A percentile compares a stretch with the other conserved stretches of the same genome.
phyloP scores from a whole-genome alignment of 2,797 vertebrate genomes.

The Anisognathus igniventris region DNA sequence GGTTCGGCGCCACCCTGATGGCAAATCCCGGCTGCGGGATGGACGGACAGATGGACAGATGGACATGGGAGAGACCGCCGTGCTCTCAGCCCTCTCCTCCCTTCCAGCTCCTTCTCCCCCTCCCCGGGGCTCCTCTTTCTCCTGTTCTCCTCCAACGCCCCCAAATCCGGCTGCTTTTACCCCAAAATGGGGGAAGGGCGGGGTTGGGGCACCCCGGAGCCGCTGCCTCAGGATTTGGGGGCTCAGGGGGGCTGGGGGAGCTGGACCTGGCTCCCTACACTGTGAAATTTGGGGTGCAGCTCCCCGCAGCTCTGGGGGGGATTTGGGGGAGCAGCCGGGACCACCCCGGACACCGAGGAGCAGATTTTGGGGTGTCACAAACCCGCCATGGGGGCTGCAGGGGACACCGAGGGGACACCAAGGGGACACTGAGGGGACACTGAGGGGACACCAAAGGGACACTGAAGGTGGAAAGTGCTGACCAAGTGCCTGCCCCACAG shows the following conservation, averaged over 20 bases:
- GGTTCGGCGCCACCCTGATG: accelerated
- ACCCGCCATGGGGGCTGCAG: no score
- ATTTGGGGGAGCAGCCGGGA: background rate
- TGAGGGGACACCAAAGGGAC: background rate
- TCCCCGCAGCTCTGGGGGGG: accelerated
- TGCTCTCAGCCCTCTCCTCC: background rate
- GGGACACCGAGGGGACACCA: background rate
- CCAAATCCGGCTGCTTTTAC: background rate
- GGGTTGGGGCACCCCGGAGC: background rate
- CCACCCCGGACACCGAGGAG: accelerated
- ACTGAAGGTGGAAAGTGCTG: background rate
- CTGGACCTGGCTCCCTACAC: background rate
- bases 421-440: background rate
- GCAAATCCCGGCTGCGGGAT: background rate
- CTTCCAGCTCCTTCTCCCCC: background rate
- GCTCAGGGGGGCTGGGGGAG: background rate
- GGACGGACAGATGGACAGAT: background rate
- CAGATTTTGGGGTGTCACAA: background rate
- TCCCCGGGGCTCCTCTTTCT: background rate
- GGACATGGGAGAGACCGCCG: accelerated
- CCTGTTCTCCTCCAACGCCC: background rate
- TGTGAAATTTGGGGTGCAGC: background rate
- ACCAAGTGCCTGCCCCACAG: background rate
- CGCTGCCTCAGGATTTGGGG: background rate
- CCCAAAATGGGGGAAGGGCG: accelerated